Evolutionary conservation across 2,113 vertebrate species (phyloP), one percentile per base, ranked within the genome.

Genomic region (Gallinago undulata): DNA sequence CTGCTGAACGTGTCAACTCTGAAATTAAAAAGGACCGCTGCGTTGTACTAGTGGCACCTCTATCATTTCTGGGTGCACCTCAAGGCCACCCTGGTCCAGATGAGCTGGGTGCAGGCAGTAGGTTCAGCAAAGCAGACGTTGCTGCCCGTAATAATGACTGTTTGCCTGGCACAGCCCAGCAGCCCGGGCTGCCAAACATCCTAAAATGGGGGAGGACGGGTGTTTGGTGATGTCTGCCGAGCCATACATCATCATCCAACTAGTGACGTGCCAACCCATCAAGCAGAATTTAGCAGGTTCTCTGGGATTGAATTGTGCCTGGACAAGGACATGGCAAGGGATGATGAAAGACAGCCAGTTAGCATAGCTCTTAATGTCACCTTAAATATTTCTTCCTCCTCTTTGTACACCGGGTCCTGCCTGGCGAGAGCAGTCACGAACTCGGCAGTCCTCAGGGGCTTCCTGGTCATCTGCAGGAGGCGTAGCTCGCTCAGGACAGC

Each of bases 321-420:
- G 79, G 37, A 15, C 17, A 50, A 89, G 78, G 64, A 47, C 14
- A 1, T 5, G 47, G 48, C 28, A 62, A 33, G 25, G 45, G 39
- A 48, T 0, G 2, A 27, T 22, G 10, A 57, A 66, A 87, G 45
- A 21, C 31, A 81, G n/a, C 2, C 39, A 30, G 24, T 27, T 55
- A 73, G 24, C 13, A 39, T 21, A 81, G 68, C 25, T 81, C 37
- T 64, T 27, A 50, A 2, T 4, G 18, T 97, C 81, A 99, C 99
- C 98, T 99, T 98, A 37, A 98, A 98, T 1, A 86, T 53, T 57
- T 98, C 98, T 9, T 99, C 98, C 45, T 99, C 98, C 78, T 99
- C 98, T 66, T 90, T 98, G 97, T 98, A 99, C n/a, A 99, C 97
- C 0, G 98, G 99, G 10, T 96, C 93, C 41, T 98, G 97, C 16